Conservation (phyloP, 1,140 invertebrate species). For the Stegodyphus mimosarum region DNA sequence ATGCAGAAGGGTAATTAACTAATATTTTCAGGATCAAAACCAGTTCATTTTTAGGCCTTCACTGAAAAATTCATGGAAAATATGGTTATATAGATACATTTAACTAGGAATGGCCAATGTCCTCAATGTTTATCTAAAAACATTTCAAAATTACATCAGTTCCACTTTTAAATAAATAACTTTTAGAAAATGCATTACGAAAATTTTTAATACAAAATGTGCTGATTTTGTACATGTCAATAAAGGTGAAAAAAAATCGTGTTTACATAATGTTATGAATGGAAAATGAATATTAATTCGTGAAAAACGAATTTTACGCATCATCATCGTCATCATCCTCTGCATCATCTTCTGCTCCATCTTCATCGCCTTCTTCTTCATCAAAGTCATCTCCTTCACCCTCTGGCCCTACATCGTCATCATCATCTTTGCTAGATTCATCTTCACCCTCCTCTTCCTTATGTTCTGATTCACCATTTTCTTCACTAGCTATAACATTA, state of each 20-base stretch:
- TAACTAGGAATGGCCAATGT: slow-evolving; percentile 34
- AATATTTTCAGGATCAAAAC: not conserved
- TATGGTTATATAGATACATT: slow-evolving; percentile 35
- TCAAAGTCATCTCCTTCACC: slow-evolving; percentile 54
- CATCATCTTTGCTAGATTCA: slow-evolving; percentile 46
- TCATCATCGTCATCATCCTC: slow-evolving; percentile 49
- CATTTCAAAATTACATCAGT: slow-evolving; percentile 49
- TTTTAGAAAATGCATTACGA: slow-evolving; percentile 44
- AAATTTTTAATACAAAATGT: slow-evolving; percentile 55
- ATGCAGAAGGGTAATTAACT: slow-evolving; percentile 17
- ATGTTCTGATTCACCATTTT: slow-evolving; percentile 43
- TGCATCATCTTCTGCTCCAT: slow-evolving; percentile 36
- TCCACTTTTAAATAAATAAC: slow-evolving; percentile 26
- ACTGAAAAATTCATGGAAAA: slow-evolving; percentile 30
- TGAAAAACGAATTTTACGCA: slow-evolving; percentile 30
- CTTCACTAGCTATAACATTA: not conserved
- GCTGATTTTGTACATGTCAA: slow-evolving; percentile 57
- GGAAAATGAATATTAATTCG: slow-evolving; percentile 22
- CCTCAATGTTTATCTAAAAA: slow-evolving; percentile 41
- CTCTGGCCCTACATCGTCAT: slow-evolving; percentile 43
- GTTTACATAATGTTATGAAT: slow-evolving; percentile 56
- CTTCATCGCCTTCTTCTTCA: slow-evolving; percentile 52
- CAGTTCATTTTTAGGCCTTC: not conserved
- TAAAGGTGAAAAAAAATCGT: slow-evolving; percentile 41
- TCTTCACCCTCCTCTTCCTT: slow-evolving; percentile 47